Conservation (phyloP, 2,113 vertebrate genomes). For the Columba livia region DNA sequence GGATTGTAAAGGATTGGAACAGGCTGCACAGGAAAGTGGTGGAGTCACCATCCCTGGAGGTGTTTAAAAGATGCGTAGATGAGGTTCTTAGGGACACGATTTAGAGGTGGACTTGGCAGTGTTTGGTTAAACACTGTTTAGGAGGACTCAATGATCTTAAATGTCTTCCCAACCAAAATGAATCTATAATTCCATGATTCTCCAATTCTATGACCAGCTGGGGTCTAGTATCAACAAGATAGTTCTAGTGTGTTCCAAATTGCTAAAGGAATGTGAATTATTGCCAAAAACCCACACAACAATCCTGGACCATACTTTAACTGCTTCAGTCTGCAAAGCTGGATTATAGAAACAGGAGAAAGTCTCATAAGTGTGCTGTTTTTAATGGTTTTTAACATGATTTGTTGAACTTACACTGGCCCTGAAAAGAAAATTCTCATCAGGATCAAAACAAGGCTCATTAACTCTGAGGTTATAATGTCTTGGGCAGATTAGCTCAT, state of each 20-base stretch:
- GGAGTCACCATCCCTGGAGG: too few species aligned
- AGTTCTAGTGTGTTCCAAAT: not conserved
- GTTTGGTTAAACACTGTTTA: too few species aligned
- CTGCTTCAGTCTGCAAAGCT: not conserved
- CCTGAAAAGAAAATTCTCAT: conserved; percentile 21
- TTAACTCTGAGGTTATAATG: not conserved
- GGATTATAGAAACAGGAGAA: conserved; percentile 24
- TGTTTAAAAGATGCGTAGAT: too few species aligned
- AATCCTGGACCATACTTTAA: not conserved
- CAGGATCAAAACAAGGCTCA: conserved; percentile 37
- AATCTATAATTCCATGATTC: too few species aligned
- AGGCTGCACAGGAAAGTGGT: too few species aligned
- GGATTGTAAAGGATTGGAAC: too few species aligned
- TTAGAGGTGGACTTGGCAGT: too few species aligned
- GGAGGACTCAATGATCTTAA: too few species aligned
- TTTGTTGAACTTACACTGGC: conserved; percentile 23
- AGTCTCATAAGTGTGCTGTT: not conserved
- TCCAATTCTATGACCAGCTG: too few species aligned
- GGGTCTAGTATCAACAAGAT: not conserved
- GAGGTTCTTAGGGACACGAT: too few species aligned
- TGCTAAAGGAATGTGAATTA: not conserved
- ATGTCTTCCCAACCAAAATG: too few species aligned
- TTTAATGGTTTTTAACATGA: conserved; percentile 11
- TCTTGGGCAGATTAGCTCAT: conserved; percentile 4
- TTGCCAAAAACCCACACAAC: not conserved